These are phyloP conservation scores for Trichopria drosophilae DNA, from an alignment of 2,888 invertebrate species.

Conservation along the genomic window DNA sequence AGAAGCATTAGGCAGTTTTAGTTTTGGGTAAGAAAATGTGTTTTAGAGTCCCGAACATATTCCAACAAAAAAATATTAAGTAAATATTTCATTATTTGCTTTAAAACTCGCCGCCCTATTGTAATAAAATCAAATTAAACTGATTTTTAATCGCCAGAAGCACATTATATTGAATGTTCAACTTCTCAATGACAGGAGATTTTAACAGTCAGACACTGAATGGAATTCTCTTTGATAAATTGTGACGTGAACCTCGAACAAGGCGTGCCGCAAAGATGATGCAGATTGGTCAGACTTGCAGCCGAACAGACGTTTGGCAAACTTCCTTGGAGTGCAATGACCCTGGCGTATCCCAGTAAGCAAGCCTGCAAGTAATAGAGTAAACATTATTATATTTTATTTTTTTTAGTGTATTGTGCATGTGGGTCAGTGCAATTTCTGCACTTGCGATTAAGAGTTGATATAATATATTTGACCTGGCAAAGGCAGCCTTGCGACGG, in stretches of 20 bases:
- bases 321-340: constrained; percentile 49
- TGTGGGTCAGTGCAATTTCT: not conserved
- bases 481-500: constrained; percentile 50
- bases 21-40: too few relatives aligned
- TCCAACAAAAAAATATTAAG: too few relatives aligned
- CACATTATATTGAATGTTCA: too few relatives aligned
- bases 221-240: too few relatives aligned
- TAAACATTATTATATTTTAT: not conserved
- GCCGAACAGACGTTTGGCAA: constrained; percentile 47
- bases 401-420: not conserved
- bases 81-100: too few relatives aligned
- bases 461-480: constrained; percentile 42
- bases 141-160: too few relatives aligned
- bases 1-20: too few relatives aligned
- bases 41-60: too few relatives aligned
- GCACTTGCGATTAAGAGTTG: not conserved
- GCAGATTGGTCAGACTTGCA: constrained; percentile 30
- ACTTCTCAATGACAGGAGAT: not conserved
- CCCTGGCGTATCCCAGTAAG: constrained; percentile 46
- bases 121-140: too few relatives aligned
- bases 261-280: constrained; percentile 30
- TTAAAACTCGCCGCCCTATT: too few relatives aligned
- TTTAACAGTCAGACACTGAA: not conserved
- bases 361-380: constrained; percentile 42
- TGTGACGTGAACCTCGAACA: constrained; percentile 38